These are phyloP conservation scores for Bimastos eiseni DNA, from an alignment of 2,888 invertebrate species.

Conservation along the genomic window DNA sequence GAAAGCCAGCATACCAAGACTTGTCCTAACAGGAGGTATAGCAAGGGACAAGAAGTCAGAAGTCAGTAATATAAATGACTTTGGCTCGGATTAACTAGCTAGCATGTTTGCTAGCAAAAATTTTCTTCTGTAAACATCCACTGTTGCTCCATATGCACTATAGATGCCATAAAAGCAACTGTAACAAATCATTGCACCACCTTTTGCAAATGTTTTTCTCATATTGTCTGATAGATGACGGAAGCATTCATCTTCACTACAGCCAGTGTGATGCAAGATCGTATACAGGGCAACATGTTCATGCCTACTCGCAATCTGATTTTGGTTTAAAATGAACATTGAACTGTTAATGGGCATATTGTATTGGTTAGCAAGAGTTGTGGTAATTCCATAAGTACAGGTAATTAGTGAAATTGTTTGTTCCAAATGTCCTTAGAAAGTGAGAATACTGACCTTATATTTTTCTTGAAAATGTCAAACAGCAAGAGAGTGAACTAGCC, in stretches of 20 bases:
- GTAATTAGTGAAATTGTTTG: not conserved
- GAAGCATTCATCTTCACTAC: no score
- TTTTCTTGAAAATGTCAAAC: not conserved
- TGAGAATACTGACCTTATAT: not conserved
- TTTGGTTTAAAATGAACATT: not conserved
- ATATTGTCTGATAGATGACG: not conserved
- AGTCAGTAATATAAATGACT: no score
- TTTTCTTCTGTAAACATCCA: not conserved
- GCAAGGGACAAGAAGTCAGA: no score
- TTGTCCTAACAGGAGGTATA: no score
- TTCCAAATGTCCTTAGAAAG: not conserved
- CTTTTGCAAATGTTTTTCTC: not conserved
- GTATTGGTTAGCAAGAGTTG: not conserved
- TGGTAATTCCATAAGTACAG: not conserved
- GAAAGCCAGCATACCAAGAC: no score
- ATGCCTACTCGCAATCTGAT: not conserved
- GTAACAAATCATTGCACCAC: not conserved
- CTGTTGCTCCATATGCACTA: not conserved
- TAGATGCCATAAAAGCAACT: not conserved
- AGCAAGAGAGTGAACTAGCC: not conserved
- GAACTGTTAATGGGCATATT: not conserved
- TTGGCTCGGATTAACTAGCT: not conserved
- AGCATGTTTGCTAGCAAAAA: not conserved
- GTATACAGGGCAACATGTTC: not conserved
- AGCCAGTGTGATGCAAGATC: not conserved